phyloP scores from a whole-genome alignment of 2,888 invertebrate genomes.

The Oscheius sp. region DNA sequence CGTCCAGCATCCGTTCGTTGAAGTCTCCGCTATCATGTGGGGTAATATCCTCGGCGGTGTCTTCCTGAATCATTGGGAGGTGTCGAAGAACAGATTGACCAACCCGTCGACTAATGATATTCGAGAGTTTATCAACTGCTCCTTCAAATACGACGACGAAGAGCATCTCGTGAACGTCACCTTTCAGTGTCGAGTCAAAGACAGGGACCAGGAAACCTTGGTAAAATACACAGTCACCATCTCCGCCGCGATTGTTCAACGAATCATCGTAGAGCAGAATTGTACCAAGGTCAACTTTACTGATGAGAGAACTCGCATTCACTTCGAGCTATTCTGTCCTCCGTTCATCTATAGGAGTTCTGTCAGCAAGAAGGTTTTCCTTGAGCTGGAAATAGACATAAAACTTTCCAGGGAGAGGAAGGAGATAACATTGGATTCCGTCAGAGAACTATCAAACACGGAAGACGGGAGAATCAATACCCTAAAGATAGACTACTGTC shows the following conservation, averaged over 20 bases:
- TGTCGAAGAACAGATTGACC: background rate
- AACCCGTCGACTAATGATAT: background rate
- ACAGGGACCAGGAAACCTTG: background rate
- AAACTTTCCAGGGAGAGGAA: background rate
- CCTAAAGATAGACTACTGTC: slow-evolving; percentile 41
- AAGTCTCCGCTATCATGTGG: too few relatives aligned
- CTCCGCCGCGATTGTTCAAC: slow-evolving; percentile 17
- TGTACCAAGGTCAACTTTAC: slow-evolving; percentile 35
- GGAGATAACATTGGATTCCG: slow-evolving; percentile 7
- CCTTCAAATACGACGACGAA: background rate
- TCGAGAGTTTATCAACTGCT: background rate
- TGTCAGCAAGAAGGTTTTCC: background rate
- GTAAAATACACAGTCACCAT: background rate
- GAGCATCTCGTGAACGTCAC: background rate
- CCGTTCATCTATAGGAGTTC: slow-evolving; percentile 41
- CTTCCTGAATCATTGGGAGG: slow-evolving; percentile 3
- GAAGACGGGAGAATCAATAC: slow-evolving; percentile 34
- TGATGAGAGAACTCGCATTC: slow-evolving; percentile 37
- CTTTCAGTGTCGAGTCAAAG: background rate
- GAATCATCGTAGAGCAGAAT: slow-evolving; percentile 50
- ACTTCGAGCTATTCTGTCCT: slow-evolving; percentile 50
- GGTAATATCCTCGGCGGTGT: background rate
- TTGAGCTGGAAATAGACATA: background rate
- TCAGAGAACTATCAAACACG: slow-evolving; percentile 39
- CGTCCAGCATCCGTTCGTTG: too few relatives aligned